Evolutionary conservation across 2,888 invertebrate species (phyloP).

Genomic region (Hypselothyrea guttata): DNA sequence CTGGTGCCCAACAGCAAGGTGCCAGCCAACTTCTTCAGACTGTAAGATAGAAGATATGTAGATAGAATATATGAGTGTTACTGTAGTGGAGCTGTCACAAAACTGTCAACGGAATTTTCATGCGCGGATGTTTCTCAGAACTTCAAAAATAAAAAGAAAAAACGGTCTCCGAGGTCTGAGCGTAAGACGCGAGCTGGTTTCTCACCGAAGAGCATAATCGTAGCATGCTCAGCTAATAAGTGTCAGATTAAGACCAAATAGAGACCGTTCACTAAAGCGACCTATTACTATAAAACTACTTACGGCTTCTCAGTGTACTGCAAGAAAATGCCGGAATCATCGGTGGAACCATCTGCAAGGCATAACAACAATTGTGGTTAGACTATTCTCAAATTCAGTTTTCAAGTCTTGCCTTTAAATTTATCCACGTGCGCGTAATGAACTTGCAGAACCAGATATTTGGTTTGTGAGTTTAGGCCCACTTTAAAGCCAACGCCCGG

Average conservation of each 20-base stretch:
- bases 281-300: constrained; percentile 78
- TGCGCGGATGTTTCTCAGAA: too few relatives aligned
- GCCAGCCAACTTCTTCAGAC: constrained; percentile 93
- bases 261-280: too few relatives aligned
- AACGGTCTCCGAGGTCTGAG: too few relatives aligned
- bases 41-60: constrained; percentile 81
- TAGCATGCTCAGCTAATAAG: too few relatives aligned
- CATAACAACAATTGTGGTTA: neutral
- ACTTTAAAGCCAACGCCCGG: constrained; percentile 96
- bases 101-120: too few relatives aligned
- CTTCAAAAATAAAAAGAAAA: too few relatives aligned
- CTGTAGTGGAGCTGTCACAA: too few relatives aligned
- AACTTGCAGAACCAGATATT: constrained; percentile 96
- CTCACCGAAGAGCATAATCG: too few relatives aligned
- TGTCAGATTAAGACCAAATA: too few relatives aligned
- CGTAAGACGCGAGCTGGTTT: too few relatives aligned
- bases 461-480: constrained; percentile 90
- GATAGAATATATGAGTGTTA: neutral
- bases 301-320: constrained; percentile 89
- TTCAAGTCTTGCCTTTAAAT: constrained; percentile 84
- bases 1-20: constrained; percentile 94
- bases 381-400: too few relatives aligned
- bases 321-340: constrained; percentile 92
- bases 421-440: constrained; percentile 88
- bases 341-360: constrained; percentile 87